Conservation (phyloP, 2,113 vertebrate species). For the Rhodinocichla rosea region DNA sequence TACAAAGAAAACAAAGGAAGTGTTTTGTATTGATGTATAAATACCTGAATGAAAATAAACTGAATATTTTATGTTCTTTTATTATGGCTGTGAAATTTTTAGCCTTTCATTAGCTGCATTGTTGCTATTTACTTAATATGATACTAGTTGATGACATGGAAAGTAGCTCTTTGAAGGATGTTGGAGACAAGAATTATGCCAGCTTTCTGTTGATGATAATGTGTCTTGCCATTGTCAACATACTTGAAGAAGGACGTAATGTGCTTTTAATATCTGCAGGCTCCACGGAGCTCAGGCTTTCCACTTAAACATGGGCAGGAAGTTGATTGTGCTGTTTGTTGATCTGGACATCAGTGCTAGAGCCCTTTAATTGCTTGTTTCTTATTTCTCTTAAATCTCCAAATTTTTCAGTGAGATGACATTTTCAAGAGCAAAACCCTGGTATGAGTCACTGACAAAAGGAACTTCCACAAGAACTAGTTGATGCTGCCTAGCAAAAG, state of each 20-base stretch:
- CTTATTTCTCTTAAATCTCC: neutral
- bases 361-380: neutral
- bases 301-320: neutral
- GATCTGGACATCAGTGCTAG: neutral
- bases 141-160: neutral
- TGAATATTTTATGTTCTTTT: neutral
- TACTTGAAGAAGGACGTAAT: neutral
- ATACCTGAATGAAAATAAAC: neutral
- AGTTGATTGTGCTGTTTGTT: neutral
- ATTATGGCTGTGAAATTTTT: neutral
- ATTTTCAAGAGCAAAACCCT: neutral
- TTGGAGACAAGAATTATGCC: neutral
- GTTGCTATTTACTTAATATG: neutral
- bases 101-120: neutral
- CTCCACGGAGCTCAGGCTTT: neutral
- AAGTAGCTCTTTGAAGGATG: neutral
- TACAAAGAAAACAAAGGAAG: neutral
- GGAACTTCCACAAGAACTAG: neutral
- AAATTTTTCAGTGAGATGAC: neutral
- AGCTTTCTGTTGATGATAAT: neutral
- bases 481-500: neutral
- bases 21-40: neutral
- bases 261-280: neutral
- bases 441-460: neutral
- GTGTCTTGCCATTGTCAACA: neutral